Evolutionary conservation across 2,888 invertebrate genomes (phyloP).

Genomic region (Siphonodentalium dalli): DNA sequence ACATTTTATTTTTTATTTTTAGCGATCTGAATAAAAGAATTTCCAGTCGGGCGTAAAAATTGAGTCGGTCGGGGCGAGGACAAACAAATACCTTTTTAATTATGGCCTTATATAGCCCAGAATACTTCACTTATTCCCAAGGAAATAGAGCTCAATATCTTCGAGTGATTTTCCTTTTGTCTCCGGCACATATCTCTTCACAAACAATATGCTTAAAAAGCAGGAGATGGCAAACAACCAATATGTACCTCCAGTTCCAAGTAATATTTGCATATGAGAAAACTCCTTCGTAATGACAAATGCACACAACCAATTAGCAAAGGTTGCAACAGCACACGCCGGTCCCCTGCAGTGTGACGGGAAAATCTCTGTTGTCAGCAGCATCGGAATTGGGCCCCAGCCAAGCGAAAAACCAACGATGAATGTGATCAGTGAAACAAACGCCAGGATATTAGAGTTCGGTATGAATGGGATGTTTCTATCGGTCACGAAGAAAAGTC

Average conservation of each 20-base stretch:
- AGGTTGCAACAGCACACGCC: slow-evolving; percentile 87
- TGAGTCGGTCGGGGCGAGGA: too few species aligned
- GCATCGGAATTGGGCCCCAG: slow-evolving; percentile 66
- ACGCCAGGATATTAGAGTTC: too few species aligned
- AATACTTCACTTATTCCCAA: too few species aligned
- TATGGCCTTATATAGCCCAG: too few species aligned
- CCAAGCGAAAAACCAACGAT: slow-evolving; percentile 64
- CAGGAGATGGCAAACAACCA: slow-evolving; percentile 83
- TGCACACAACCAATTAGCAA: slow-evolving; percentile 73
- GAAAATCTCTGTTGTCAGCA: slow-evolving; percentile 70
- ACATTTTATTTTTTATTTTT: too few species aligned
- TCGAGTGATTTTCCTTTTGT: slow-evolving; percentile 91
- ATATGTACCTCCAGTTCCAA: slow-evolving; percentile 71
- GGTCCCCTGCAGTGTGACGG: slow-evolving; percentile 82
- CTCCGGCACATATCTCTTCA: slow-evolving; percentile 86
- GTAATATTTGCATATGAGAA: slow-evolving; percentile 36
- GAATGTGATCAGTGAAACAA: slow-evolving; percentile 56
- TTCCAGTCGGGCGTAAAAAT: too few species aligned
- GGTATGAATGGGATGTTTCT: too few species aligned
- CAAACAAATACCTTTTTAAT: too few species aligned
- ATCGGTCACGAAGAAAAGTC: too few species aligned
- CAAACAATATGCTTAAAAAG: slow-evolving; percentile 78
- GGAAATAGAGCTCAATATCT: slow-evolving; percentile 73
- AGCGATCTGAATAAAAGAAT: too few species aligned
- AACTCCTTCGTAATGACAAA: slow-evolving; percentile 63